These are phyloP conservation scores for Pseudomyrmex cubaensis DNA, from an alignment of 1,140 invertebrate species.

Conservation along the genomic window DNA sequence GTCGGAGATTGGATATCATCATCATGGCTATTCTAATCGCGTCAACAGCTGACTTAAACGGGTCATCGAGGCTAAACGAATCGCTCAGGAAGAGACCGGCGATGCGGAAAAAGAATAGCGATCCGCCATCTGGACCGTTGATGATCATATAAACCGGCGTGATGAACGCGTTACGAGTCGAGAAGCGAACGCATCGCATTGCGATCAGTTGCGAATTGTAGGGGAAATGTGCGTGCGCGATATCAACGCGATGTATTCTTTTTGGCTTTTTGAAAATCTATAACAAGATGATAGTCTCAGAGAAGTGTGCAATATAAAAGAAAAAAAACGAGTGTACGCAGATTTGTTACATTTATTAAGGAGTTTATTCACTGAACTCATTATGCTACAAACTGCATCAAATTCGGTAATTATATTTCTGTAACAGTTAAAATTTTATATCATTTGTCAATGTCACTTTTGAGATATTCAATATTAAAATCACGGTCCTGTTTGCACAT, in stretches of 20 bases:
- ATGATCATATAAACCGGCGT: constrained; percentile 43
- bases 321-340: too few species aligned
- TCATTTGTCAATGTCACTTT: too few species aligned
- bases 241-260: constrained; percentile 3
- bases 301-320: neutral
- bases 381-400: neutral
- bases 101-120: constrained; percentile 58
- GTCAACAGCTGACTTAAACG: constrained; percentile 14
- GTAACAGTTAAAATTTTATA: too few species aligned
- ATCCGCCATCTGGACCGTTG: constrained; percentile 60
- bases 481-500: too few species aligned
- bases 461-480: too few species aligned
- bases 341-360: too few species aligned
- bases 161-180: constrained; percentile 29
- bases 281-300: neutral
- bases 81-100: constrained; percentile 51
- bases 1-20: constrained; percentile 11
- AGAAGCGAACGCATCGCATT: constrained; percentile 66
- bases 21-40: constrained; percentile 45
- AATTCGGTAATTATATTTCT: too few species aligned
- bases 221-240: constrained; percentile 68
- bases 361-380: too few species aligned
- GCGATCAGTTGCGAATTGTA: constrained; percentile 73
- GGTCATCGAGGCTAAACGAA: constrained; percentile 6
- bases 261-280: neutral